A percentile compares a stretch with the other conserved stretches of the same genome.
These are phyloP conservation scores for Acanthisitta chloris DNA, from an alignment of 2,113 vertebrate species.

Conservation along the genomic window DNA sequence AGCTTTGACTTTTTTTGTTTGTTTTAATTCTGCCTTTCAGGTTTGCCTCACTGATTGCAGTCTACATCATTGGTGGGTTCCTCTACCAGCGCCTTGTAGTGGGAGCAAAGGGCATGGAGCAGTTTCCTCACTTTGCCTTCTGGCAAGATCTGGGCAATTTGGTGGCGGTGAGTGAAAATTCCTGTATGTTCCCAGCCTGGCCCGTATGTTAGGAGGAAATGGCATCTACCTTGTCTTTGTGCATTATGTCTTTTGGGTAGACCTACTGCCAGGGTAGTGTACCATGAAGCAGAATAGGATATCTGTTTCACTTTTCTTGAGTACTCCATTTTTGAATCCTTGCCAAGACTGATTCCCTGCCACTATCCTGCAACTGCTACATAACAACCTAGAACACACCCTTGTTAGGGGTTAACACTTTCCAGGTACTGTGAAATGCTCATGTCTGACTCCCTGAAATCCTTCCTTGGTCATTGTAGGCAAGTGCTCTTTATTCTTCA, in stretches of 20 bases:
- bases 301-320: background rate
- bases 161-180: conserved; percentile 82
- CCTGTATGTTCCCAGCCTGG: background rate
- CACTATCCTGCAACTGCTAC: background rate
- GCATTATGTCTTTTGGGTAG: background rate
- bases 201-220: background rate
- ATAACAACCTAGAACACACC: background rate
- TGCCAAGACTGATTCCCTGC: background rate
- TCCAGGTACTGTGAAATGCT: background rate
- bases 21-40: conserved; percentile 60
- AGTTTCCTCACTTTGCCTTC: conserved; percentile 92
- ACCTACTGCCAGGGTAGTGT: background rate
- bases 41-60: conserved; percentile 77
- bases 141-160: conserved; percentile 95
- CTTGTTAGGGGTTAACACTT: background rate
- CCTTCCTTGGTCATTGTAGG: background rate
- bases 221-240: background rate
- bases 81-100: conserved; percentile 92
- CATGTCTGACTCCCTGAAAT: background rate
- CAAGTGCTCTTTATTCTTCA: background rate
- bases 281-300: background rate
- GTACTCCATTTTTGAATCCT: background rate
- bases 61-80: conserved; percentile 91
- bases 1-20: background rate
- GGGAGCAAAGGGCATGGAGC: conserved; percentile 95